Base-by-base conservation (phyloP, 2,113 vertebrate genomes). In the Oreotragus oreotragus region DNA sequence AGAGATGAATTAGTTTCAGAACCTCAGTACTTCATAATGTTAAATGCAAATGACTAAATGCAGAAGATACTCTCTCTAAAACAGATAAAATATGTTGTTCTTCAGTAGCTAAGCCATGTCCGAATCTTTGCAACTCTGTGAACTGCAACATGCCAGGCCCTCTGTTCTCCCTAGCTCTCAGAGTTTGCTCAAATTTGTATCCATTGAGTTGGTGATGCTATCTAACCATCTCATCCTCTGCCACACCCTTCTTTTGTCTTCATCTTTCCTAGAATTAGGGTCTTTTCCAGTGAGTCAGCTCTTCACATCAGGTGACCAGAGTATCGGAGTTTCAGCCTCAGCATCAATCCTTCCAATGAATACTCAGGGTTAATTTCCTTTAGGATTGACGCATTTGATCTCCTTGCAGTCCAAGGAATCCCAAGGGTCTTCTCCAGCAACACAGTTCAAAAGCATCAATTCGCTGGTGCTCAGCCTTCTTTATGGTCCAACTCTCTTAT, bases 51-150 rank as follows among this genome's bases (percentile, higher is more conserved):
- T 30, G 21, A 94, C 21, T 70, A 84, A 95, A 66, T 91, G 14
- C 45, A 14, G 43, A 62, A 84, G n/a, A 64, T 94, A 19, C 0
- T 9, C 2, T 9, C 9, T 79, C 23, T 88, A 62, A 14, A 80
- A 51, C 21, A 84, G 58, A 76, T 47, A 70, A 84, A 62, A 66
- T 47, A 76, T 76, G 23, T 14, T 43, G 66, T 70, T 70, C n/a
- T 70, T 70, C n/a, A 23, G n/a, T 39, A 39, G 9, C 66, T 23
- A 70, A 70, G n/a, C 66, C n/a, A 6, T 6, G 66, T 70, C 19
- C 1, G 0, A 39, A 70, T 23, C 19, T 70, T 70, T 39, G 66
- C 2, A 0, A 39, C 10, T 5, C 10, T 1, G 21, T 70, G 19
- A 70, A 23, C n/a, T 70, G 5, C 66, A 70, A 39, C 66, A 39